Evolutionary conservation across 2,797 vertebrate genomes (phyloP).

Genomic region (Allobates femoralis): DNA sequence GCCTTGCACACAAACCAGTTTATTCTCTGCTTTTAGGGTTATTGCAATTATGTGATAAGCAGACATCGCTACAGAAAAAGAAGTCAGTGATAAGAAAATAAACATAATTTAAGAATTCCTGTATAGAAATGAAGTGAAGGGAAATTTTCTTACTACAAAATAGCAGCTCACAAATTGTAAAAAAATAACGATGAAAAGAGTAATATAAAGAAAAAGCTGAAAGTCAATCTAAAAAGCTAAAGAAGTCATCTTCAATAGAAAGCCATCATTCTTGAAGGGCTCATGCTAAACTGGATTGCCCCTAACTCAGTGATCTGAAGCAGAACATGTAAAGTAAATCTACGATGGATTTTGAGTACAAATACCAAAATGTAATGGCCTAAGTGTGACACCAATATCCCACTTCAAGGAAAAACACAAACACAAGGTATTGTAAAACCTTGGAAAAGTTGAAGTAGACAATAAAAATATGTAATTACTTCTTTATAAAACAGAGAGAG

Average conservation of each 20-base stretch:
- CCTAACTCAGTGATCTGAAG: not conserved
- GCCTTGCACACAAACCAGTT: slow-evolving; percentile 34
- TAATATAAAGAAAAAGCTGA: not conserved
- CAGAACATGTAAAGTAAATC: not conserved
- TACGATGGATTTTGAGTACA: too few relatives aligned
- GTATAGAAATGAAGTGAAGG: slow-evolving; percentile 29
- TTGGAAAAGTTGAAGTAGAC: too few relatives aligned
- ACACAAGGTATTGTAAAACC: too few relatives aligned
- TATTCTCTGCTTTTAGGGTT: slow-evolving; percentile 65
- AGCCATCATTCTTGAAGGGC: not conserved
- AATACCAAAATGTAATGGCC: too few relatives aligned
- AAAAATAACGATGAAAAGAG: slow-evolving; percentile 25
- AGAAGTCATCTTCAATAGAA: not conserved
- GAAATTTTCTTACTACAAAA: slow-evolving; percentile 33
- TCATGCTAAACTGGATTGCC: not conserved
- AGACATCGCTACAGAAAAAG: slow-evolving; percentile 60
- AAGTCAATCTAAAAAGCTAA: not conserved
- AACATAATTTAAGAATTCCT: slow-evolving; percentile 38
- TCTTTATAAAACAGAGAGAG: too few relatives aligned
- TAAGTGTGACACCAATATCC: too few relatives aligned
- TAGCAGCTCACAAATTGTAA: slow-evolving; percentile 24
- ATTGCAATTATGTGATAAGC: slow-evolving; percentile 67
- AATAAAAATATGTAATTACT: too few relatives aligned
- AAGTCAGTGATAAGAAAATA: slow-evolving; percentile 49
- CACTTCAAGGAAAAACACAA: too few relatives aligned